phyloP scores from a whole-genome alignment of 2,797 vertebrate genomes.

The Sebastes baramenuke region DNA sequence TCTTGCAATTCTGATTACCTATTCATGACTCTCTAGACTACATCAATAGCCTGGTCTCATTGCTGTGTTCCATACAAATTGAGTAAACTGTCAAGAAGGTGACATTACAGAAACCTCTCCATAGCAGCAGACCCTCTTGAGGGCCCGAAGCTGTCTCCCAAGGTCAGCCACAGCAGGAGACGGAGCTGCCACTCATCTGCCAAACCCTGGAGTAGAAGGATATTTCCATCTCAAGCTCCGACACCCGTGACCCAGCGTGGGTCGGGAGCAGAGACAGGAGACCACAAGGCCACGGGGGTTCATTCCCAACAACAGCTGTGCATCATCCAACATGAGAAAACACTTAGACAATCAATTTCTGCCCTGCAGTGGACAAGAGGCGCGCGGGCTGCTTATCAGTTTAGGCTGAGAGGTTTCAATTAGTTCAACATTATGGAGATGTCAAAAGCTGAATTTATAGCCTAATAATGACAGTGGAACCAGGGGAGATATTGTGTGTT shows the following conservation, averaged over 20 bases:
- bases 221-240: constrained; percentile 86
- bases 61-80: neutral
- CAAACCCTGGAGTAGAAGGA: constrained; percentile 79
- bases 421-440: constrained; percentile 1
- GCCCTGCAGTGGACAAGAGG: constrained; percentile 2
- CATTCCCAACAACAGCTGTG: constrained; percentile 64
- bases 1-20: neutral
- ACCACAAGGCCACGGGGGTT: constrained; percentile 29
- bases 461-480: neutral
- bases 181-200: constrained; percentile 81
- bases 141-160: constrained; percentile 78
- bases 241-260: constrained; percentile 52
- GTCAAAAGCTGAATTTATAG: neutral
- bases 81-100: neutral
- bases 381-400: constrained; percentile 1
- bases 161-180: constrained; percentile 77
- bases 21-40: neutral
- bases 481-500: neutral
- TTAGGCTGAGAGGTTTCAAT: constrained; percentile 5
- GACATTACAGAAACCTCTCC: constrained; percentile 13
- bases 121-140: constrained; percentile 69
- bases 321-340: constrained; percentile 41
- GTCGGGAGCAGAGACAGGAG: constrained; percentile 28
- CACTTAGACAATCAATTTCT: constrained; percentile 29
- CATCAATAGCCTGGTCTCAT: neutral